Evolutionary conservation across 2,797 vertebrate species (phyloP).

Genomic region (Scolopax bukidnonensis): DNA sequence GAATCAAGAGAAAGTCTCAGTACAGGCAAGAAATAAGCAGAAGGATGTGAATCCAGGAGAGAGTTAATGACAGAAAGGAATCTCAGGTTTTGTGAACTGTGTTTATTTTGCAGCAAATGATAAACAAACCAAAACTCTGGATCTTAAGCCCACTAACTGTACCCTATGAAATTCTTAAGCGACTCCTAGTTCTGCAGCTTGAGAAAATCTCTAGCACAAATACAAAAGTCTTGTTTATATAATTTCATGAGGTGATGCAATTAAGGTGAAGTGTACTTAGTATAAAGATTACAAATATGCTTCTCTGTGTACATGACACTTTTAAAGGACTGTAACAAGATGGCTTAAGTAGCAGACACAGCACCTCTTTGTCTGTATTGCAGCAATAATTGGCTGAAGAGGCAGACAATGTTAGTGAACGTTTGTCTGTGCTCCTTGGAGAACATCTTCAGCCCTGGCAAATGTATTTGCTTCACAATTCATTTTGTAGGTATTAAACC

Average conservation of each 20-base stretch:
- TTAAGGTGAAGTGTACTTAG: slow-evolving; percentile 71
- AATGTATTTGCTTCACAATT: slow-evolving; percentile 31
- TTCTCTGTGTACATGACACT: slow-evolving; percentile 45
- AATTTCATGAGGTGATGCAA: slow-evolving; percentile 57
- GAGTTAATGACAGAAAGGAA: not conserved
- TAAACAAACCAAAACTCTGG: not conserved
- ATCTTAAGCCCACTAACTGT: not conserved
- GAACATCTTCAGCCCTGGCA: slow-evolving; percentile 51
- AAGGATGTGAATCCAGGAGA: not conserved
- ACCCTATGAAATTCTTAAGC: not conserved
- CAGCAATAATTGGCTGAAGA: slow-evolving; percentile 67
- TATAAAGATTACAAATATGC: slow-evolving; percentile 66
- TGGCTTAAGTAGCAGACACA: slow-evolving; percentile 56
- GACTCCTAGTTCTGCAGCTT: not conserved
- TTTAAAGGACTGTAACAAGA: slow-evolving; percentile 56
- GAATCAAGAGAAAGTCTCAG: not conserved
- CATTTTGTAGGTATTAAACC: slow-evolving; percentile 36
- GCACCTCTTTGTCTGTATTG: slow-evolving; percentile 62
- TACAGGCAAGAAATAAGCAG: not conserved
- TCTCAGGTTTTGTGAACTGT: not conserved
- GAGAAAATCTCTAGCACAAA: slow-evolving; percentile 49
- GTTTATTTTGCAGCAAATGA: not conserved
- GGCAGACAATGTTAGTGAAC: slow-evolving; percentile 24
- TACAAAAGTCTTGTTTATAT: slow-evolving; percentile 52
- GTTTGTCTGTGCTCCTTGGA: slow-evolving; percentile 53